Conservation (phyloP, 2,888 invertebrate genomes). For the Acleris literana region DNA sequence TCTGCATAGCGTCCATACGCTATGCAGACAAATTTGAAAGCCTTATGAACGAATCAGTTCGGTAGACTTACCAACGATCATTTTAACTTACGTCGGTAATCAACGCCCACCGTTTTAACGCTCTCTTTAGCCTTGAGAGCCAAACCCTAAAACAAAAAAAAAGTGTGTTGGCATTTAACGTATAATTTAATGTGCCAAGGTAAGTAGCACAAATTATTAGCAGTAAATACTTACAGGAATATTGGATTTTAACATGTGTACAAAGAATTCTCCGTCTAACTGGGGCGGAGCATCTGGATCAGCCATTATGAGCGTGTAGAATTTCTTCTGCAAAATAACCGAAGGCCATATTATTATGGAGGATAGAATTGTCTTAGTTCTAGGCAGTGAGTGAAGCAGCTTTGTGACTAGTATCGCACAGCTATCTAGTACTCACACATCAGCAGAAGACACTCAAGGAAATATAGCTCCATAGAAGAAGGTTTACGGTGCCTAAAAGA, state of each 20-base stretch:
- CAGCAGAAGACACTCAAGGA: no score
- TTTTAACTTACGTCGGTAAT: constrained; percentile 65
- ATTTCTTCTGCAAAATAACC: constrained; percentile 68
- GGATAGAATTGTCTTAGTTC: no score
- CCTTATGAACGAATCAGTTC: no score
- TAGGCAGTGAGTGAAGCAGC: no score
- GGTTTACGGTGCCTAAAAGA: no score
- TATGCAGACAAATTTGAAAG: no score
- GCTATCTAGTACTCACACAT: no score
- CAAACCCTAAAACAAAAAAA: constrained; percentile 59
- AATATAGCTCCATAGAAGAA: no score
- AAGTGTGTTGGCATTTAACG: not conserved
- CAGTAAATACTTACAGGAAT: constrained; percentile 65
- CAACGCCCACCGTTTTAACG: constrained; percentile 71
- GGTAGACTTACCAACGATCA: not conserved
- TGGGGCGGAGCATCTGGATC: constrained; percentile 79
- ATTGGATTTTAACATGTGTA: constrained; percentile 79
- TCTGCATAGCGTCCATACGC: no score
- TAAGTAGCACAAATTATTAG: not conserved
- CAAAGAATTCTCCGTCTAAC: constrained; percentile 71
- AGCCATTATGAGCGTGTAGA: constrained; percentile 74
- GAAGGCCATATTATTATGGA: no score
- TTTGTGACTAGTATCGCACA: no score
- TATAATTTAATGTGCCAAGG: not conserved
- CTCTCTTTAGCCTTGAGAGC: constrained; percentile 68